Evolutionary conservation across 2,888 invertebrate genomes (phyloP), one percentile per base, ranked within the genome.

Genomic region (Polia nebulosa): DNA sequence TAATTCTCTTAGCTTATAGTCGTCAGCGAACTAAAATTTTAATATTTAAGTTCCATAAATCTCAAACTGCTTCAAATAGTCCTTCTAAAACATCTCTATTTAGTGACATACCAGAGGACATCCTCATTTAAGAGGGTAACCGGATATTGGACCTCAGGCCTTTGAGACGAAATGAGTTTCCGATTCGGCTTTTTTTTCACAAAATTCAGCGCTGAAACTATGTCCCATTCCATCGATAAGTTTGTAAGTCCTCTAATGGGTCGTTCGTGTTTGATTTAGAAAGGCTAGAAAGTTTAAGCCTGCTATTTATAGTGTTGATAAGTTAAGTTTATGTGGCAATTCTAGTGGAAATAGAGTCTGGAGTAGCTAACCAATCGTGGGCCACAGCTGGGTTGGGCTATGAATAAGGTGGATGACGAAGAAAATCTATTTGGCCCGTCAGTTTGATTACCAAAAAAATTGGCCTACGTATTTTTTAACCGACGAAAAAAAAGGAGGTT

Each of bases 91-190:
- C 11, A 0, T 25, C 1, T 3, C 3, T 29, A 15, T 34, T 13
- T 4, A 13, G 9, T 55, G 44, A 1, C 49, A 49, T 34, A 41
- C 36, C 44, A 45, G 15, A 73, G 72, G 65, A 74, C 74, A 74
- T 72, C 56, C 47, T 70, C 57, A 56, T 81, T 81, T 72, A 80
- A 73, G 72, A 76, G 75, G 67, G 69, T 72, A 75, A 82, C 82
- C 77, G 84, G 82, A 84, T 85, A 84, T 85, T 84, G 80, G 66
- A 45, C 71, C 76, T 52, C 64, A 65, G 64, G 57, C 73, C 52
- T 81, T 81, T 73, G 66, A 69, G 49, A n/a, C 71, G 59, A 78
- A 82, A 84, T 84, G 73, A 84, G 76, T 84, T 84, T 78, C 62
- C 69, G 55, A 67, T 76, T 72, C 29, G 11, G 27, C 15, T n/a